These are phyloP conservation scores for Melanotaenia pygmaea DNA, from an alignment of 2,797 vertebrate species.

Conservation along the genomic window DNA sequence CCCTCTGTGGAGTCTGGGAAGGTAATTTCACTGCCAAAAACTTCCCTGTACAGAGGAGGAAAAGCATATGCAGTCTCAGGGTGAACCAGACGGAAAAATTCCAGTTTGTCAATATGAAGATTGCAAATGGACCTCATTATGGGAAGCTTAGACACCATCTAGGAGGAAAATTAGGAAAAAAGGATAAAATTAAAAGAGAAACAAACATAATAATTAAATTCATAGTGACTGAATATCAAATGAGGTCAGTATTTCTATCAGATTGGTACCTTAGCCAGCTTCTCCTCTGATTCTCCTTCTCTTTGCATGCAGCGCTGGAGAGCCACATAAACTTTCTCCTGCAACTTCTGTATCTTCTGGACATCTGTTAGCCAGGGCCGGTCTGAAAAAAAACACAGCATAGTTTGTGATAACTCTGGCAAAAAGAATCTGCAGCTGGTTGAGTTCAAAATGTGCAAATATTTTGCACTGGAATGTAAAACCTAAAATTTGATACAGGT, in stretches of 20 bases:
- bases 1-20: slow-evolving; percentile 89
- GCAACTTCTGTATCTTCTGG: slow-evolving; percentile 90
- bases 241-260: neutral
- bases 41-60: slow-evolving; percentile 91
- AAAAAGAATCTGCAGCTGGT: neutral
- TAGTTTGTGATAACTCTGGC: neutral
- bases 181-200: slow-evolving; percentile 11
- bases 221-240: neutral
- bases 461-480: neutral
- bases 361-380: slow-evolving; percentile 89
- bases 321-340: slow-evolving; percentile 90
- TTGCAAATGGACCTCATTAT: slow-evolving; percentile 93
- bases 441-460: neutral
- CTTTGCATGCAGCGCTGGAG: slow-evolving; percentile 89
- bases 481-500: neutral
- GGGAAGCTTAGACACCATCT: slow-evolving; percentile 93
- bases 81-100: slow-evolving; percentile 92
- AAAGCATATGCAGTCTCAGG: slow-evolving; percentile 89
- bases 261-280: slow-evolving; percentile 87
- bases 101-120: slow-evolving; percentile 93
- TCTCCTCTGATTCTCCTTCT: slow-evolving; percentile 86
- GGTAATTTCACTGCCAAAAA: slow-evolving; percentile 90
- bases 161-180: slow-evolving; percentile 20
- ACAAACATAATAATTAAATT: neutral
- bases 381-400: slow-evolving; percentile 73